Percentiles rank a stretch among this genome's conserved stretches.
These are phyloP conservation scores for Vireo griseus DNA, from an alignment of 2,797 vertebrate species.

Conservation along the genomic window DNA sequence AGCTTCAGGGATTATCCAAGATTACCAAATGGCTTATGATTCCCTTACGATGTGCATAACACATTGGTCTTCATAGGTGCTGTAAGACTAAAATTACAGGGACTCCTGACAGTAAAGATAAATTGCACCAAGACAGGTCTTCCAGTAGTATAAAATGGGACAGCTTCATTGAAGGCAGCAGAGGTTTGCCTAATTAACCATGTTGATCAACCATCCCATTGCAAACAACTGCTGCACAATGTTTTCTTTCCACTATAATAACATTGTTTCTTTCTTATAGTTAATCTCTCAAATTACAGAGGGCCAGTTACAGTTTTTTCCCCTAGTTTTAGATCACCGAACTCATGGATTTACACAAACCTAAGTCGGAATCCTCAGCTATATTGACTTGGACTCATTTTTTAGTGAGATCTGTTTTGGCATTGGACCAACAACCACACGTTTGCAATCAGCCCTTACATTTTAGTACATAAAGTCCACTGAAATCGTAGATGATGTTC, in stretches of 20 bases:
- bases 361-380: background rate
- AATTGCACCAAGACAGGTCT: background rate
- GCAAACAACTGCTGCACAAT: background rate
- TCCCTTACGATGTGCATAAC: background rate
- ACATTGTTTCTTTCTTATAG: background rate
- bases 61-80: background rate
- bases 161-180: background rate
- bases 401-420: background rate
- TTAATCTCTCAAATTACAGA: background rate
- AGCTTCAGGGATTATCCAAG: slow-evolving; percentile 35
- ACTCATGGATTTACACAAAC: background rate
- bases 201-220: background rate
- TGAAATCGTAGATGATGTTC: background rate
- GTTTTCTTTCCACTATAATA: background rate
- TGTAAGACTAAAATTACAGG: background rate
- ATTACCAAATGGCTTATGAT: background rate
- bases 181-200: background rate
- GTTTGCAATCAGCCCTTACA: background rate
- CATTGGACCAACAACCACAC: background rate
- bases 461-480: background rate
- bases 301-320: background rate
- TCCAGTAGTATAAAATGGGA: background rate
- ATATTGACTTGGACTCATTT: background rate
- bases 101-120: background rate
- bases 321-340: background rate